Percentiles rank a stretch among this genome's conserved stretches.
Conservation (phyloP, 1,140 invertebrate species). For the Vollenhovia emeryi region DNA sequence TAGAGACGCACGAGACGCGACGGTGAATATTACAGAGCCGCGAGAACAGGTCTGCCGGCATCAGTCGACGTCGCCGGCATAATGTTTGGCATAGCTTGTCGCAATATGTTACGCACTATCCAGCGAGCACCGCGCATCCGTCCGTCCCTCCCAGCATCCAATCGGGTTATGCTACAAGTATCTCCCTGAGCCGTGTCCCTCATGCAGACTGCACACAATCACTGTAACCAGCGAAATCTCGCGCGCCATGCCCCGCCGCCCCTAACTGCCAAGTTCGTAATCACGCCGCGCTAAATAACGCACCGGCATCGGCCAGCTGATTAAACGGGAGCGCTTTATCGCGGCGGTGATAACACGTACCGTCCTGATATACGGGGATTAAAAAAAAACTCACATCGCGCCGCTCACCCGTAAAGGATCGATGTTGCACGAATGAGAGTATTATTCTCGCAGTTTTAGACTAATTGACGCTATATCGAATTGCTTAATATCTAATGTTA, state of each 20-base stretch:
- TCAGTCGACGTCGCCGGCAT: conserved; percentile 78
- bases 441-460: background rate
- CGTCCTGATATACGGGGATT: conserved; percentile 18
- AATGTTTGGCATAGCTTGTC: conserved; percentile 81
- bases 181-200: conserved; percentile 53
- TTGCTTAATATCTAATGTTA: background rate
- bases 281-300: conserved; percentile 70
- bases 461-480: background rate
- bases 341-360: conserved; percentile 4
- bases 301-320: conserved; percentile 40
- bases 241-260: conserved; percentile 10
- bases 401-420: background rate
- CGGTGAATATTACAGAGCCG: conserved; percentile 54
- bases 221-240: conserved; percentile 64
- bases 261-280: conserved; percentile 67
- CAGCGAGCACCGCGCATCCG: conserved; percentile 35
- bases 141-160: conserved; percentile 65
- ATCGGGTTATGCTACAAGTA: conserved; percentile 81
- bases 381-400: conserved; percentile 28
- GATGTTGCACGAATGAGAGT: background rate
- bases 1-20: conserved; percentile 26
- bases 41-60: conserved; percentile 74
- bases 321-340: conserved; percentile 55
- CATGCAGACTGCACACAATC: conserved; percentile 61
- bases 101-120: conserved; percentile 79